Evolutionary conservation across 2,113 vertebrate species (phyloP).

Genomic region (Ceratotherium simum): DNA sequence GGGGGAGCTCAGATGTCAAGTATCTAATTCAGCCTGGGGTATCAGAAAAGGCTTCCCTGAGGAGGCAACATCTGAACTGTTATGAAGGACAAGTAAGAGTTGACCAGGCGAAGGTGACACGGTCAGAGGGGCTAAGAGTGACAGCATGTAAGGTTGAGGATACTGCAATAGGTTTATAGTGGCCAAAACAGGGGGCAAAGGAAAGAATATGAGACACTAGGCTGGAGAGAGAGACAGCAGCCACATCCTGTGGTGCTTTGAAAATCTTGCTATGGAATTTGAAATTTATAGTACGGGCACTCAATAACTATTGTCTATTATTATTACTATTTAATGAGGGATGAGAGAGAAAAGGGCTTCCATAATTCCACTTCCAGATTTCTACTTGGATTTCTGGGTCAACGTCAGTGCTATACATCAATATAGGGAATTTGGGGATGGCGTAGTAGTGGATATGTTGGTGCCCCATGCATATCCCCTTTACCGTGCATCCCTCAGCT

Average conservation of each 20-base stretch:
- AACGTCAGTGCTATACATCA: neutral
- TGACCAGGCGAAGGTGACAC: neutral
- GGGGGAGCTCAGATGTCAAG: neutral
- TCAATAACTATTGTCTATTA: neutral
- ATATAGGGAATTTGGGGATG: neutral
- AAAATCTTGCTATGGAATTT: neutral
- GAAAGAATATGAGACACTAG: neutral
- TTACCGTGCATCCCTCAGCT: neutral
- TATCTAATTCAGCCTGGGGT: neutral
- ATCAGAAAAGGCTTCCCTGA: neutral
- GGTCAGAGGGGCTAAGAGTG: neutral
- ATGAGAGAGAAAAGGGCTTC: neutral
- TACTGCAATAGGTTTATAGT: neutral
- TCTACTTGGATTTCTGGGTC: neutral
- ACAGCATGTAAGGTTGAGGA: neutral
- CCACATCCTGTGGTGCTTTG: neutral
- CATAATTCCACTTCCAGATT: neutral
- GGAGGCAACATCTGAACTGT: neutral
- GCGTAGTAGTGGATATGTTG: neutral
- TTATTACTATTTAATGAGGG: conserved; percentile 15
- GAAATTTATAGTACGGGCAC: neutral
- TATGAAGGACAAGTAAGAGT: conserved; percentile 9
- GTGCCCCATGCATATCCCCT: neutral
- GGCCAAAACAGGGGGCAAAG: neutral
- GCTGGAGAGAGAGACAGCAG: neutral